phyloP scores from a whole-genome alignment of 1,140 invertebrate genomes.

The Trichogramma pretiosum region DNA sequence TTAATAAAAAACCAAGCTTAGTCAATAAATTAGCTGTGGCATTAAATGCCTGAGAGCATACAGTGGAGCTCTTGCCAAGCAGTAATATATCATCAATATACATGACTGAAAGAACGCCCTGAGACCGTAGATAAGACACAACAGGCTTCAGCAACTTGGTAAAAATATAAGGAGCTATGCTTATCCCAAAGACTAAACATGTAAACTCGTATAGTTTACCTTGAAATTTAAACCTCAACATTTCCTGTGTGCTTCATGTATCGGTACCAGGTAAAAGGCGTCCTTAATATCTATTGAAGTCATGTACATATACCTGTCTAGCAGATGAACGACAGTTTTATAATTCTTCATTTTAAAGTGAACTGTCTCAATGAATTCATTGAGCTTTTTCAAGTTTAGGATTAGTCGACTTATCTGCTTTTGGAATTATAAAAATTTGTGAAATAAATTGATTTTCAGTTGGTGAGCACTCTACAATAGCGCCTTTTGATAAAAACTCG shows the following conservation, averaged over 20 bases:
- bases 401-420: constrained; percentile 23
- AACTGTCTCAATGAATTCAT: constrained; percentile 14
- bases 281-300: constrained; percentile 18
- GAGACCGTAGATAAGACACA: constrained; percentile 5
- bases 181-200: too few species aligned
- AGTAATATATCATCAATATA: constrained; percentile 15
- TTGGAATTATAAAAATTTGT: too few species aligned
- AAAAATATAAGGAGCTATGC: constrained; percentile 12
- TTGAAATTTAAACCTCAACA: constrained; percentile 21
- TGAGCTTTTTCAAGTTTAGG: constrained; percentile 24
- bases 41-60: background rate
- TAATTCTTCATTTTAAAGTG: constrained; percentile 26
- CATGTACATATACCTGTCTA: constrained; percentile 15
- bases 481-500: too few species aligned
- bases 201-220: constrained; percentile 16
- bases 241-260: constrained; percentile 16
- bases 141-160: constrained; percentile 23
- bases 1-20: constrained; percentile 9
- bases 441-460: too few species aligned
- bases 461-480: too few species aligned
- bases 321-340: constrained; percentile 16
- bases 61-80: background rate
- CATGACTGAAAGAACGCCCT: constrained; percentile 7
- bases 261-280: constrained; percentile 19
- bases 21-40: background rate